These are phyloP conservation scores for Goniozus legneri DNA, from an alignment of 1,140 invertebrate species.

Conservation along the genomic window DNA sequence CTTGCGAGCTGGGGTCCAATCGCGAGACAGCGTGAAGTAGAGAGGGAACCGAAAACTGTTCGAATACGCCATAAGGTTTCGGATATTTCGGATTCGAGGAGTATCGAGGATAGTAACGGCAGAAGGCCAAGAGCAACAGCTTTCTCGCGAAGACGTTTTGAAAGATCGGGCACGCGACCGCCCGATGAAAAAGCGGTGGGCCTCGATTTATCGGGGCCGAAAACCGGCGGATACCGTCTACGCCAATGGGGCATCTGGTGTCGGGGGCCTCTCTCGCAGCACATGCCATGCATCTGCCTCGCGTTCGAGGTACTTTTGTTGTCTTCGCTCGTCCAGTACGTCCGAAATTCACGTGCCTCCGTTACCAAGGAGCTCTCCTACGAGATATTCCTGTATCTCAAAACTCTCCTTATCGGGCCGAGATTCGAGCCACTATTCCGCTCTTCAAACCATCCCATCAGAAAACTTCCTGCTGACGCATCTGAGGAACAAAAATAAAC, in stretches of 20 bases:
- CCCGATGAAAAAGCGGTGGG: constrained; percentile 17
- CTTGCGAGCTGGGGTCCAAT: background rate
- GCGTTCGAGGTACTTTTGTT: constrained; percentile 43
- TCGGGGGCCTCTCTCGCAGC: constrained; percentile 40
- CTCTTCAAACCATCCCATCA: too few species aligned
- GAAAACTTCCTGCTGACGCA: too few species aligned
- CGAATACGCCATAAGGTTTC: constrained; percentile 2
- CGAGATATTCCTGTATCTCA: too few species aligned
- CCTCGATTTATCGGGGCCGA: constrained; percentile 20
- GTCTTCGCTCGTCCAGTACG: constrained; percentile 36
- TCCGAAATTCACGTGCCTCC: constrained; percentile 35
- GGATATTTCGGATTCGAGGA: too few species aligned
- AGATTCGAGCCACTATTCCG: too few species aligned
- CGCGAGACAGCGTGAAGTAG: background rate
- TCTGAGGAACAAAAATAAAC: too few species aligned
- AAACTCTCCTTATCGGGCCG: too few species aligned
- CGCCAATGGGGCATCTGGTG: constrained; percentile 53
- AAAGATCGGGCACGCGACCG: constrained; percentile 31
- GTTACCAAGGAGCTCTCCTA: constrained; percentile 33
- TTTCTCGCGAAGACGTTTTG: too few species aligned
- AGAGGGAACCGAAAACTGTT: background rate
- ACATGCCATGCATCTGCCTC: constrained; percentile 52
- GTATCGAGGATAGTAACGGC: too few species aligned
- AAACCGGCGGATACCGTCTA: constrained; percentile 26
- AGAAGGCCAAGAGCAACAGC: too few species aligned